Evolutionary conservation across 2,113 vertebrate genomes (phyloP), one percentile per base, ranked within the genome.

Genomic region (Isichthys henryi): DNA sequence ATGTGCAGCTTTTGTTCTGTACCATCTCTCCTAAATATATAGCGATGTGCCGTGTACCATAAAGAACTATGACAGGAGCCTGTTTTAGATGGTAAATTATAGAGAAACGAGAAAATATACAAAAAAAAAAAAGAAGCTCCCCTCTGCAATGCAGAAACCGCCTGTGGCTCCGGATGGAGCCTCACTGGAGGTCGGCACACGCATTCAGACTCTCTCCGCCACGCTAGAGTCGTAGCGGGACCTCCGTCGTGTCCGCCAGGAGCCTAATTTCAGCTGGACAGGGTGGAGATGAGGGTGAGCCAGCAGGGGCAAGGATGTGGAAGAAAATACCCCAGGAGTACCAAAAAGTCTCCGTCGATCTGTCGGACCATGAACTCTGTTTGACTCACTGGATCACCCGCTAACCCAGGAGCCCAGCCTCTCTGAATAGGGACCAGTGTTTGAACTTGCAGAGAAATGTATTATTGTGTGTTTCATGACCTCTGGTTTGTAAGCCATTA

Each of bases 401-500:
- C 35, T 90, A 90, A 87, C 56, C 62, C 62, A 77, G 85, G 84
- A 80, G 85, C 85, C 66, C 19, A 17, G 70, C 77, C 21, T 45
- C 35, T 82, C 84, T 77, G 62, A 90, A 87, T 87, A 27, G 89
- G 89, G 21, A n/a, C 89, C 89, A 87, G 89, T 90, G 84, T 90
- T 56, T 90, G 85, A 56, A 80, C 89, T 53, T 46, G 89, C 88
- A 84, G 48, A 87, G 89, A 90, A 90, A 77, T 58, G 89, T 87
- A 43, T 90, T 87, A 80, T 74, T 90, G 89, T 88, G 89, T 9
- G 49, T 87, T 90, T 87, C 85, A 45, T 27, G 89, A 90, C 89
- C 89, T 80, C 85, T 77, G 89, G 58, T 80, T 90, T 52, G 58
- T 43, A 50, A 90, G 85, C 89, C 85, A 56, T 90, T 77, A 90